Evolutionary conservation across 2,888 invertebrate species (phyloP).

Genomic region (Orthosia gracilis): DNA sequence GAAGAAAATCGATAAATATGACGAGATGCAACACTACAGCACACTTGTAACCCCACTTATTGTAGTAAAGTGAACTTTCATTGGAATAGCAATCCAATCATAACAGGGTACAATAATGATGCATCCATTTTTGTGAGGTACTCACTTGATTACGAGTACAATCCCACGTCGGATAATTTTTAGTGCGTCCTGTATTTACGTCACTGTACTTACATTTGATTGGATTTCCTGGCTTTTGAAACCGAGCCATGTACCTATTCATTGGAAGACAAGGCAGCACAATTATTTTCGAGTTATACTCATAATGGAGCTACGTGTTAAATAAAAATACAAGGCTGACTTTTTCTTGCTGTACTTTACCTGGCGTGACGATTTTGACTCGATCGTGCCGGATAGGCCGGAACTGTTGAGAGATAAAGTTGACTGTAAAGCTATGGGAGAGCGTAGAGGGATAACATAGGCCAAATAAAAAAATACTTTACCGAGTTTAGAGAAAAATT

Average conservation of each 20-base stretch:
- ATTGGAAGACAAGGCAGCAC: not conserved
- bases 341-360: too few species aligned
- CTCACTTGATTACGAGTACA: not conserved
- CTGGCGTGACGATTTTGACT: too few species aligned
- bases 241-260: not conserved
- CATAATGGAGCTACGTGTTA: too few species aligned
- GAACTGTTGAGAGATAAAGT: too few species aligned
- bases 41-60: not conserved
- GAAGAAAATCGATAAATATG: slow-evolving; percentile 5
- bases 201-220: not conserved
- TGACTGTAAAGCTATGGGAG: too few species aligned
- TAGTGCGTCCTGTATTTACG: not conserved
- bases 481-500: not conserved
- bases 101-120: not conserved
- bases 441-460: too few species aligned
- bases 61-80: not conserved
- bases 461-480: too few species aligned
- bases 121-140: not conserved
- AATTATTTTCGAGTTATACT: not conserved
- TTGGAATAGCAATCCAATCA: not conserved
- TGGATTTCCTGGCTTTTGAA: not conserved
- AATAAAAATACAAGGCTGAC: too few species aligned
- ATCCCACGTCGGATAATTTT: not conserved
- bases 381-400: too few species aligned
- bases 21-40: too few species aligned